Conservation (phyloP, 2,888 invertebrate species). For the Trichopoda pennipes region DNA sequence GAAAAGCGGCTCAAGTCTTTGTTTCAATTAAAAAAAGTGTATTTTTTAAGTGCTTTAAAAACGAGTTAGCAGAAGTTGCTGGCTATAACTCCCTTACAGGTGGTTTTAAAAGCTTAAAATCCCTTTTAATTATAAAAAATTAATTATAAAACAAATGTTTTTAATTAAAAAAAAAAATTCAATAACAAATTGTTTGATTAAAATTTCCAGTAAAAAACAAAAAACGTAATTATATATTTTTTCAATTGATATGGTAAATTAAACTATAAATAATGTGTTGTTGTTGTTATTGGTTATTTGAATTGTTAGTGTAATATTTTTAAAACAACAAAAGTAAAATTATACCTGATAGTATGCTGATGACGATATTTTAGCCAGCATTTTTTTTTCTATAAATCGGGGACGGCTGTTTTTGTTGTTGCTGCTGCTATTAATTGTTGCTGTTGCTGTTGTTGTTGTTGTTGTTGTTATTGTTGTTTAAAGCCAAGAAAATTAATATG, state of each 20-base stretch:
- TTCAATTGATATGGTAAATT: conserved; percentile 35
- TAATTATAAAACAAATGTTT: not conserved
- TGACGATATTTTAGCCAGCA: conserved; percentile 59
- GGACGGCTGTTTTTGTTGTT: not conserved
- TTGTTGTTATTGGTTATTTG: conserved; percentile 9
- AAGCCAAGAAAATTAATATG: conserved; percentile 48
- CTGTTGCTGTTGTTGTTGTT: conserved; percentile 22
- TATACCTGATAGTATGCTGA: conserved; percentile 16
- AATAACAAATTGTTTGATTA: conserved; percentile 11
- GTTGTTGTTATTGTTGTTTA: conserved; percentile 28
- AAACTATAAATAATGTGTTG: conserved; percentile 18
- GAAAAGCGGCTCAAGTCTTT: conserved; percentile 35
- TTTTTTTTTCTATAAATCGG: conserved; percentile 30
- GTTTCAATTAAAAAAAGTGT: conserved; percentile 3
- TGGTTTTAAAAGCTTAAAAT: conserved; percentile 2
- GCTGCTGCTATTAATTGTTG: not conserved
- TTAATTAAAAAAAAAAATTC: not conserved
- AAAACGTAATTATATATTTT: not conserved
- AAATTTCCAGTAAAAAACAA: not conserved
- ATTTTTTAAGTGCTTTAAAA: not conserved
- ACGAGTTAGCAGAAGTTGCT: not conserved
- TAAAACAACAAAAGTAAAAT: conserved; percentile 22
- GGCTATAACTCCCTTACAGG: not conserved
- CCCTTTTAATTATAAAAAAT: conserved; percentile 14
- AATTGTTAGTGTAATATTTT: conserved; percentile 14